Evolutionary conservation across 2,113 vertebrate genomes (phyloP).

Genomic region (Rhinopomastus cyanomelas): DNA sequence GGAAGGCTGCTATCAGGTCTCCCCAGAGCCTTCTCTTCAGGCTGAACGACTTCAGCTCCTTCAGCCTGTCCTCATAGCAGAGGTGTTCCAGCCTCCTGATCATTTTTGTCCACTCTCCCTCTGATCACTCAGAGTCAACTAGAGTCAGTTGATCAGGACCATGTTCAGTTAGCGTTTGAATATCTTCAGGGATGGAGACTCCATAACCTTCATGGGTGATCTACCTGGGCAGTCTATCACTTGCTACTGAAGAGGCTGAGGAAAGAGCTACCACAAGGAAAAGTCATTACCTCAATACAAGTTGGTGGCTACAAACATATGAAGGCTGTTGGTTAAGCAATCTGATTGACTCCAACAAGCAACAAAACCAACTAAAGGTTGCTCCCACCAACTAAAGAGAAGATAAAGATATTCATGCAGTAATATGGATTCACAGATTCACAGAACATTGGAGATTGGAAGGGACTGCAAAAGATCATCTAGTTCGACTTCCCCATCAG

Average conservation of each 20-base stretch:
- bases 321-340: background rate
- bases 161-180: background rate
- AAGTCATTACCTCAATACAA: background rate
- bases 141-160: background rate
- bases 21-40: too few relatives aligned
- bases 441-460: too few relatives aligned
- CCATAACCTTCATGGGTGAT: background rate
- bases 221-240: background rate
- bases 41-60: too few relatives aligned
- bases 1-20: too few relatives aligned
- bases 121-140: background rate
- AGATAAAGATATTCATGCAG: background rate
- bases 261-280: background rate
- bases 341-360: background rate
- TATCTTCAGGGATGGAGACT: background rate
- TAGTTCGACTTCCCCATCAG: too few relatives aligned
- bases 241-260: background rate
- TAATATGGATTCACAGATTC: rapidly evolving
- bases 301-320: background rate
- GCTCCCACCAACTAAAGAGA: background rate
- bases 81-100: too few relatives aligned
- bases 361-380: too few relatives aligned
- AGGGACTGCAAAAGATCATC: too few relatives aligned
- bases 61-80: too few relatives aligned
- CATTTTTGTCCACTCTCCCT: background rate